Base-by-base conservation (phyloP, 2,888 invertebrate genomes). In the Drosophila sordidula region DNA sequence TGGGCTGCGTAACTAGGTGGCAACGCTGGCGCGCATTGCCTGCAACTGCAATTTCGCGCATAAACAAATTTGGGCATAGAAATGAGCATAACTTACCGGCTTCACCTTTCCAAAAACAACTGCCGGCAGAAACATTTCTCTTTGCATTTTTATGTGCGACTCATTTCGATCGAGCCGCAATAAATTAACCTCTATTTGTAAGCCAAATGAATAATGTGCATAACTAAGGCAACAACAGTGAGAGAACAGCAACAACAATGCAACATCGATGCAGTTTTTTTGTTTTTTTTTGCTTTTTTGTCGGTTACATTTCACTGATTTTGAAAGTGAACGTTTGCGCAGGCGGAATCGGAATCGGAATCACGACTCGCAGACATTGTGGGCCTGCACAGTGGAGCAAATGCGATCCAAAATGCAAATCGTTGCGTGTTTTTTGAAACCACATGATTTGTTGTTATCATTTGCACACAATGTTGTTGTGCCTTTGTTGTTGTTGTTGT, bases 281-380 rank as follows among this genome's bases (percentile, higher is more conserved):
- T 18, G 18, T 18, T 18, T 18, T 18, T 18, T 18, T 18, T 18
- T 56, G 39, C 58, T 44, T 52, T 66, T 58, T 70, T 77, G 70
- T 72, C 70, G 70, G 82, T 88, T 86, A 79, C 89, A 89, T 89
- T 90, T 89, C 90, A 87, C 84, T 88, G 89, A 89, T 89, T 90
- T 90, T 88, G 90, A 90, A 90, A 90, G 89, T 87, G 90, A 90
- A 90, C 80, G 84, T 80, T 63, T 80, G 71, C 65, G 68, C 73
- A 81, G 77, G 77, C 79, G 84, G 80, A 74, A 80, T 74, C 29
- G 83, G 82, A 82, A 83, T 82, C 78, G 86, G 75, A 72, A 87
- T 83, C 83, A 87, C 87, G 83, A 87, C 69, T 81, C 67, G 72
- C 64, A 57, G 66, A 64, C 71, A 75, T 38, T 57, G 56, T 62